A percentile compares a stretch with the other conserved stretches of the same genome.
phyloP scores from a whole-genome alignment of 2,113 vertebrate species.

The Madoqua kirkii region DNA sequence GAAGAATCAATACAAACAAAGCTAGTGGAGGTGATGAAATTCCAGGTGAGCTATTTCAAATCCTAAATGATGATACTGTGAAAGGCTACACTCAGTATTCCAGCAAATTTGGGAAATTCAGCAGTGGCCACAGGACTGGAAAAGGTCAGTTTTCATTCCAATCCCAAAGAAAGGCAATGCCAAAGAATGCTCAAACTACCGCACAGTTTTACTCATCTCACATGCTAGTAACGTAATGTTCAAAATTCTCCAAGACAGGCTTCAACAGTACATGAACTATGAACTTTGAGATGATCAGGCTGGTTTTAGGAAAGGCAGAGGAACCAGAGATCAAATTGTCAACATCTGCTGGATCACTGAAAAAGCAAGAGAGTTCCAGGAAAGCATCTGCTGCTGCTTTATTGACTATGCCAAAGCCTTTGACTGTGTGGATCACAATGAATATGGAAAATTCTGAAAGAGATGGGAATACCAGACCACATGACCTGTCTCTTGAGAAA shows the following conservation, averaged over 20 bases:
- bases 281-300: neutral
- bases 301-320: neutral
- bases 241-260: neutral
- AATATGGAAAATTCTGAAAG: neutral
- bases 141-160: neutral
- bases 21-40: neutral
- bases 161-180: neutral
- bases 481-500: neutral
- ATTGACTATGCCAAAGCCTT: neutral
- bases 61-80: neutral
- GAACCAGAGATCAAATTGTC: neutral
- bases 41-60: neutral
- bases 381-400: neutral
- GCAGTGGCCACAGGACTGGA: neutral
- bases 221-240: neutral
- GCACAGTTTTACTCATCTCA: accelerated
- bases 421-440: neutral
- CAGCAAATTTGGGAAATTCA: neutral
- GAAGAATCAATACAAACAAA: neutral
- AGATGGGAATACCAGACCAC: neutral
- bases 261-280: accelerated
- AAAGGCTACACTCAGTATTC: neutral
- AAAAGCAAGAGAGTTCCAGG: neutral
- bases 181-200: neutral
- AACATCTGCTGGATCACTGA: neutral